Percentiles rank a stretch among this genome's conserved stretches.
phyloP scores from a whole-genome alignment of 2,888 invertebrate species.

The Automeris io region DNA sequence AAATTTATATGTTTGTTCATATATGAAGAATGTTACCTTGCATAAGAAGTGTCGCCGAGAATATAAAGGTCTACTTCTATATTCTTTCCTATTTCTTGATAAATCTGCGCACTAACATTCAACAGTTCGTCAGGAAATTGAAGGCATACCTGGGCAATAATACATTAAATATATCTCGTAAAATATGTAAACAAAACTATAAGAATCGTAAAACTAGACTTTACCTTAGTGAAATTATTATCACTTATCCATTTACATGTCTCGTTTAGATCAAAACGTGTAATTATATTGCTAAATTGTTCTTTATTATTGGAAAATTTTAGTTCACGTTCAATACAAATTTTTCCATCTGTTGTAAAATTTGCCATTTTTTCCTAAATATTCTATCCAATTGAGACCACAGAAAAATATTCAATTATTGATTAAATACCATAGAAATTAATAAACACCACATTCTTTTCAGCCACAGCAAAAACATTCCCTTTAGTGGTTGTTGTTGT shows the following conservation, averaged over 20 bases:
- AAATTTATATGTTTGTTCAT: no score
- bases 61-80: slow-evolving; percentile 81
- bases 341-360: slow-evolving; percentile 72
- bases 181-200: not conserved
- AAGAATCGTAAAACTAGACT: not conserved
- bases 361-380: slow-evolving; percentile 43
- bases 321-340: slow-evolving; percentile 71
- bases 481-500: no score
- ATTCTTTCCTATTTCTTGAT: slow-evolving; percentile 68
- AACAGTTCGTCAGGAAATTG: slow-evolving; percentile 94
- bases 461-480: no score
- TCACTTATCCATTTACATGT: slow-evolving; percentile 83
- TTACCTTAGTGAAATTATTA: slow-evolving; percentile 81
- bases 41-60: slow-evolving; percentile 94
- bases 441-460: no score
- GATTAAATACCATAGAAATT: no score
- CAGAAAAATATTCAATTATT: no score
- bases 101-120: slow-evolving; percentile 81
- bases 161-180: slow-evolving; percentile 2
- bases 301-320: slow-evolving; percentile 26
- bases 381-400: not conserved
- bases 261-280: slow-evolving; percentile 76
- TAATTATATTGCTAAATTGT: slow-evolving; percentile 43
- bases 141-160: slow-evolving; percentile 83
- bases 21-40: no score